Evolutionary conservation across 2,888 invertebrate genomes (phyloP).

Genomic region (Nemotelus nigrinus): DNA sequence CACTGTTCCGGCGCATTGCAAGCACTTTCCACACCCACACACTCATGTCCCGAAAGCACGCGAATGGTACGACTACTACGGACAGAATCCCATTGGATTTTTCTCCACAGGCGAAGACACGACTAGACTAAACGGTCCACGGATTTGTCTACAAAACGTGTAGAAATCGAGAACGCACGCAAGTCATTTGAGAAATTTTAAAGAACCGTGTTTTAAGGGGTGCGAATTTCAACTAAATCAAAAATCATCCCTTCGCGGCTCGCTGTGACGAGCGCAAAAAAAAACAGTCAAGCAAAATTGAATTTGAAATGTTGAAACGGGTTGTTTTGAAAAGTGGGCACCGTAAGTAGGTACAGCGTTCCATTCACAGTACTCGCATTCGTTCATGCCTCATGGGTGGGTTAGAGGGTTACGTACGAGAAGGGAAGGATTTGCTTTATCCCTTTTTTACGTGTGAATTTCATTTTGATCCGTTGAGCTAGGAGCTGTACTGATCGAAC

Average conservation of each 20-base stretch:
- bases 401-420: slow-evolving; percentile 21
- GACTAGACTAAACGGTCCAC: background rate
- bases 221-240: slow-evolving; percentile 53
- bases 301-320: slow-evolving; percentile 44
- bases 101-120: slow-evolving; percentile 41
- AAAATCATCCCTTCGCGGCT: slow-evolving; percentile 51
- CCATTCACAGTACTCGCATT: slow-evolving; percentile 18
- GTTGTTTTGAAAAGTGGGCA: slow-evolving; percentile 45
- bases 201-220: slow-evolving; percentile 52
- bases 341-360: background rate
- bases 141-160: slow-evolving; percentile 9
- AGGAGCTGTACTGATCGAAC: slow-evolving; percentile 21
- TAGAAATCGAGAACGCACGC: slow-evolving; percentile 48
- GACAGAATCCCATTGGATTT: slow-evolving; percentile 27
- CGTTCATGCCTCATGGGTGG: background rate
- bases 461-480: slow-evolving; percentile 47
- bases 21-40: slow-evolving; percentile 41
- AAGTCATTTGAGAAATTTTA: slow-evolving; percentile 47
- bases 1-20: slow-evolving; percentile 48
- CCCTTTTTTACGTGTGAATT: slow-evolving; percentile 35
- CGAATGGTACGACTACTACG: slow-evolving; percentile 31
- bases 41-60: slow-evolving; percentile 11
- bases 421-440: slow-evolving; percentile 27
- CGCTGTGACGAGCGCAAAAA: slow-evolving; percentile 22
- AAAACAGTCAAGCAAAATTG: slow-evolving; percentile 24